phyloP scores from a whole-genome alignment of 2,113 vertebrate species.

The Leiothrix lutea region DNA sequence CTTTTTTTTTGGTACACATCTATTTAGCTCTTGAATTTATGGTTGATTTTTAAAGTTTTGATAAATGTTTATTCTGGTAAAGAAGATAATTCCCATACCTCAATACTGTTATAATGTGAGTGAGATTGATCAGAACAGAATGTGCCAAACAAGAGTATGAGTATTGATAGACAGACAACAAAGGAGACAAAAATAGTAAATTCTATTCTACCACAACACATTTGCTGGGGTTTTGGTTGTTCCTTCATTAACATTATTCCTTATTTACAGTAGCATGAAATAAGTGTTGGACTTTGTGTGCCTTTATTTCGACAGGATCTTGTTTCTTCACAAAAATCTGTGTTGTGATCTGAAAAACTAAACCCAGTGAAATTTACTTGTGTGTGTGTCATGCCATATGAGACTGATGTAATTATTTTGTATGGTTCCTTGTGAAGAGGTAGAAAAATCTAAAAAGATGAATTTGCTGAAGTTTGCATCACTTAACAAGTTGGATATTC shows the following conservation, averaged over 20 bases:
- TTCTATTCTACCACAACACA: not conserved
- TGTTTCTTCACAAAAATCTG: not conserved
- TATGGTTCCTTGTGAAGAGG: not conserved
- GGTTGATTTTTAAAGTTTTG: not conserved
- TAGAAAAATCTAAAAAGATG: fast-evolving
- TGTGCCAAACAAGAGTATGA: not conserved
- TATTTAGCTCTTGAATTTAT: not conserved
- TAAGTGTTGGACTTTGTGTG: not conserved
- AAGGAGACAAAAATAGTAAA: not conserved
- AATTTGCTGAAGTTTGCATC: not conserved
- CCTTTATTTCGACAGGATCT: not conserved
- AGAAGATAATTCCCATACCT: not conserved
- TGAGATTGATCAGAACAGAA: not conserved
- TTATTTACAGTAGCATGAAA: not conserved
- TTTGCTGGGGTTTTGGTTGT: not conserved
- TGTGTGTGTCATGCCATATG: not conserved
- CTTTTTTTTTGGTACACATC: not conserved
- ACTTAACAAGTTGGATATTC: not conserved
- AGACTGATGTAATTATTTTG: not conserved
- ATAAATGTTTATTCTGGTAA: not conserved
- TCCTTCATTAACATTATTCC: not conserved
- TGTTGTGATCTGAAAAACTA: not conserved
- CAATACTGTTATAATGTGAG: not conserved
- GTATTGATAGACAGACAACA: not conserved
- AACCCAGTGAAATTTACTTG: not conserved